Evolutionary conservation across 2,888 invertebrate species (phyloP), one percentile per base, ranked within the genome.

Genomic region (Baccha elongata): DNA sequence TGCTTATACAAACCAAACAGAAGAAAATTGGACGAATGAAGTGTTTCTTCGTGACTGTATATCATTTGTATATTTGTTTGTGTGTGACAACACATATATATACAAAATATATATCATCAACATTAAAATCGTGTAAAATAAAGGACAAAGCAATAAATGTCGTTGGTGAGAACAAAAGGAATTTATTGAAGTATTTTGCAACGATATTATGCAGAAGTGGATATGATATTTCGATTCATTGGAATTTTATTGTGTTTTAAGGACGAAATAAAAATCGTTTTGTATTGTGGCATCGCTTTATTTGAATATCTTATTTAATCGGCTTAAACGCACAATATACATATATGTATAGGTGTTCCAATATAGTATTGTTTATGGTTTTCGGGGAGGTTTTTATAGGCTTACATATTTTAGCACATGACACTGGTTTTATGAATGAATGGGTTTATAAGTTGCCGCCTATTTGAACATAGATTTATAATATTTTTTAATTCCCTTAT

Each of bases 101-200:
- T 0, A 3, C 7, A 11, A 35, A 35, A 35, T 11, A 17, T 40
- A n/a, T 7, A 32, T 42, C 42, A 52, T 32, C 37, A 23, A 62
- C 60, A 81, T 40, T 53, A 62, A 72, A 67, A 67, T 71, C 60
- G 60, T 81, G 76, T 76, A 76, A 76, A 76, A 72, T 67, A 76
- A 71, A 65, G 81, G 60, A 32, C 42, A 62, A 62, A 76, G 67
- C 81, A 67, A 83, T 78, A 83, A 83, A 78, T 78, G 72, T 83
- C 78, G 37, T 78, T 40, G 55, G 42, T 44, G 72, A 55, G 62
- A 64, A 78, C 48, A 42, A 78, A 48, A 64, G 67, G 81, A 67
- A 83, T 83, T 83, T 83, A 83, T 73, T 83, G 69, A 35, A 78
- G 68, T 78, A 68, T 72, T 83, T 68, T 71, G 75, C 78, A 50